phyloP scores from a whole-genome alignment of 2,888 invertebrate species.

The Criorhina ranunculi region DNA sequence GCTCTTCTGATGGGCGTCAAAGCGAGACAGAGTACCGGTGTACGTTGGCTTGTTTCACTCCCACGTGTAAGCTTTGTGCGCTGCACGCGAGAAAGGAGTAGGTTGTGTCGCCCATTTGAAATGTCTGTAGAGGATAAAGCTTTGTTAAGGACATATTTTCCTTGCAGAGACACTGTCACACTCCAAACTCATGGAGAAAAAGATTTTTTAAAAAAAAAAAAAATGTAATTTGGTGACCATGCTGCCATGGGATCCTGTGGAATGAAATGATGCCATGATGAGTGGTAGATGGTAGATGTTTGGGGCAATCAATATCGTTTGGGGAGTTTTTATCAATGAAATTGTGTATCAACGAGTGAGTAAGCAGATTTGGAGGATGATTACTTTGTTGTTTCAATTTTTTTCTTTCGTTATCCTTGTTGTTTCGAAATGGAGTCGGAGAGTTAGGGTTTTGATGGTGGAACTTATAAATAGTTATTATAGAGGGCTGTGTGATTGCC shows the following conservation, averaged over 20 bases:
- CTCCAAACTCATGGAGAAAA: background rate
- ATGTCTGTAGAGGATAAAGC: conserved; percentile 45
- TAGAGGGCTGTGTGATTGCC: background rate
- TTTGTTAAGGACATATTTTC: conserved; percentile 1
- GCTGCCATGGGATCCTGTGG: conserved; percentile 1
- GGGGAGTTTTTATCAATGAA: conserved; percentile 61
- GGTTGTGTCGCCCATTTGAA: conserved; percentile 19
- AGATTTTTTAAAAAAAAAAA: conserved; percentile 1
- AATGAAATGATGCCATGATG: conserved; percentile 3
- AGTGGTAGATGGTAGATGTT: conserved; percentile 30
- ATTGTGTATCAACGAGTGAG: conserved; percentile 47
- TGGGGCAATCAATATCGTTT: conserved; percentile 44
- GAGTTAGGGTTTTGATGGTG: background rate
- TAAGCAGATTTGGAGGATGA: conserved; percentile 45
- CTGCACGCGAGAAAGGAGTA: conserved; percentile 45
- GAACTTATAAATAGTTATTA: conserved; percentile 15
- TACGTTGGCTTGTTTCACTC: conserved; percentile 42
- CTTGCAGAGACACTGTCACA: background rate
- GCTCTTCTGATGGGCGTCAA: background rate
- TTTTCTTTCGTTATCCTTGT: background rate
- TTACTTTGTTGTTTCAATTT: conserved; percentile 15
- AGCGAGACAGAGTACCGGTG: conserved; percentile 5
- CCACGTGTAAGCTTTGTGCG: conserved; percentile 59
- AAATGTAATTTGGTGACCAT: conserved; percentile 27
- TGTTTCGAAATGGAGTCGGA: conserved; percentile 20